These are phyloP conservation scores for Neolamprologus sp. DNA, from an alignment of 2,113 vertebrate species.

Conservation along the genomic window DNA sequence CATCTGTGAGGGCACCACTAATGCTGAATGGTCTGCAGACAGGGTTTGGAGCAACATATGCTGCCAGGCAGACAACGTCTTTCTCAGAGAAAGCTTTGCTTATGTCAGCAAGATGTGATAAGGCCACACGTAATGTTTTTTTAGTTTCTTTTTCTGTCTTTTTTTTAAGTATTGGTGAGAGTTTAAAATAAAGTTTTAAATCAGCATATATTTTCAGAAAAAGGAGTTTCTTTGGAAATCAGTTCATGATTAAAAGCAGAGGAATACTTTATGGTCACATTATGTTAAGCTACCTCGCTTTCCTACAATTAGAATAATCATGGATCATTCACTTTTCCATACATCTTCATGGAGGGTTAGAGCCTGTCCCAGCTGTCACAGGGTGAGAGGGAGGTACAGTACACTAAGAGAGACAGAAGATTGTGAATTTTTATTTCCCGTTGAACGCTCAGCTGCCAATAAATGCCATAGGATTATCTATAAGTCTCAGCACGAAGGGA, in stretches of 20 bases:
- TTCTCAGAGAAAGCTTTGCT: background rate
- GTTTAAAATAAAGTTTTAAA: background rate
- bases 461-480: background rate
- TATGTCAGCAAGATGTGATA: background rate
- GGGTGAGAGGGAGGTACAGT: background rate
- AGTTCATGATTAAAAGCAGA: background rate
- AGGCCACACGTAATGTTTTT: background rate
- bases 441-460: background rate
- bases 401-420: background rate
- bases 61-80: background rate
- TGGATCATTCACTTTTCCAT: background rate
- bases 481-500: background rate
- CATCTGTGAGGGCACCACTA: background rate
- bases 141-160: background rate
- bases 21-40: background rate
- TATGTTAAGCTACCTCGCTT: background rate
- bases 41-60: background rate
- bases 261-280: background rate
- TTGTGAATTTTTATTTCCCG: background rate
- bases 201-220: background rate
- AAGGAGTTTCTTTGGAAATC: background rate
- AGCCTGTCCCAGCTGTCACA: background rate
- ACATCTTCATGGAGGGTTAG: background rate
- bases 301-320: background rate
- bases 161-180: background rate